These are phyloP conservation scores for Echinometra lucunter DNA, from an alignment of 53 echinoderm and acorn worm species.

Conservation along the genomic window DNA sequence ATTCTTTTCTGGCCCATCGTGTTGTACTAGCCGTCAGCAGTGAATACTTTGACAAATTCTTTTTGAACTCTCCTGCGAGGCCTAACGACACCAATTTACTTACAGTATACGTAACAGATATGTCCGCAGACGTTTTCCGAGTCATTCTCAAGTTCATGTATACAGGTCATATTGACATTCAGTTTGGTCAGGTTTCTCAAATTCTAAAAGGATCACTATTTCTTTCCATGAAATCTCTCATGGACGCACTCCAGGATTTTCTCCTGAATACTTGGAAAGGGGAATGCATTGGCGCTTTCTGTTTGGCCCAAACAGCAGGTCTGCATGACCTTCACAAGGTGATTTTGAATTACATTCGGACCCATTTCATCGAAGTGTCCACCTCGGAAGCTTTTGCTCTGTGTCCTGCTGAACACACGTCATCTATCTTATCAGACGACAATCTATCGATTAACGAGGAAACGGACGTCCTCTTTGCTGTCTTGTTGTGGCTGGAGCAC, in stretches of 20 bases:
- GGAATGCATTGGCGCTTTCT: conserved; percentile 70
- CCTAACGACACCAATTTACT: background rate
- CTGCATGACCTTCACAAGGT: conserved; percentile 44
- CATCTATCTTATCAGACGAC: conserved; percentile 72
- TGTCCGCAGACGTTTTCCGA: conserved; percentile 56
- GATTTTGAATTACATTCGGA: conserved; percentile 66
- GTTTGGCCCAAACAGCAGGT: conserved; percentile 49
- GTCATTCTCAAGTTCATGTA: conserved; percentile 74
- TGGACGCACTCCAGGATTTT: conserved; percentile 61
- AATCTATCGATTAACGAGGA: conserved; percentile 65
- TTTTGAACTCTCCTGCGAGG: conserved; percentile 7
- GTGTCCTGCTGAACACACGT: conserved; percentile 63
- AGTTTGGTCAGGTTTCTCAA: conserved; percentile 47
- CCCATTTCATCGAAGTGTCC: conserved; percentile 68
- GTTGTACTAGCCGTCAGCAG: conserved; percentile 58
- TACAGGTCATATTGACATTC: conserved; percentile 71
- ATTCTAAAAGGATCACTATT: conserved; percentile 63
- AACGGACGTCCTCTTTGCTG: conserved; percentile 70
- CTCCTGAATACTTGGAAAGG: conserved; percentile 62
- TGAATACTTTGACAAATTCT: conserved; percentile 55
- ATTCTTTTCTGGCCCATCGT: conserved; percentile 19
- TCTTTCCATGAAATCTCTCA: conserved; percentile 62
- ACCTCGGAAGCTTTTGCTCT: conserved; percentile 53
- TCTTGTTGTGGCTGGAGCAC: conserved; percentile 67
- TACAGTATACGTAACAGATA: conserved; percentile 5